Evolutionary conservation across 1,140 invertebrate genomes (phyloP), one percentile per base, ranked within the genome.

Genomic region (Drosophila seguyi): DNA sequence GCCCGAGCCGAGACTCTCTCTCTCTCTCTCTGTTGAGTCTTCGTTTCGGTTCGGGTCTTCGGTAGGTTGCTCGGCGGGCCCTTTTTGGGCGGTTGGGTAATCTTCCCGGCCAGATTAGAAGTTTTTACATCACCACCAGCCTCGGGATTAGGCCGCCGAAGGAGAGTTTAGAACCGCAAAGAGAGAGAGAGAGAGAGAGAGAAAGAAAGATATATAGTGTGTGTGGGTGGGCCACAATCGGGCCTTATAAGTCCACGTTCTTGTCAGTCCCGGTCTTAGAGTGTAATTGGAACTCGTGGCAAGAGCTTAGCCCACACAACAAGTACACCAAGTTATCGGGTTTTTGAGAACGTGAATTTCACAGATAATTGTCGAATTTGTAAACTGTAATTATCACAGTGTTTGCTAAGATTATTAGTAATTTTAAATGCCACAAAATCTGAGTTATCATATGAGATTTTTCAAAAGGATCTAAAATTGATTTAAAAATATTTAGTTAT

Each of bases 91-190:
- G 66, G 66, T 72, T 72, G 53, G 53, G 68, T 72, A 72, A 72
- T 72, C 68, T 72, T 72, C 68, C 66, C 57, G n/a, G n/a, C 44
- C 66, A 72, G 68, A 72, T 72, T 72, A 72, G 68, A 72, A 72
- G 68, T 71, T 72, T 72, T 72, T 72, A 72, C 68, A 72, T 72
- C 67, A 72, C 52, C 52, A 25, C 45, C 48, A 42, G 48, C 67
- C 41, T 69, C 42, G 65, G 68, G 68, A 72, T 72, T 72, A 72
- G 29, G 41, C 61, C 65, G 22, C 27, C 36, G 47, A 48, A 66
- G 16, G n/a, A 50, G 47, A 48, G 14, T 22, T 45, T n/a, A 6
- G 13, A 11, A 20, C n/a, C 18, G 13, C 16, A 39, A 8, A n/a
- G 42, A 36, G 18, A 22, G 16, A 16, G n/a, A 25, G 4, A 18